Evolutionary conservation across 2,113 vertebrate genomes (phyloP).

Genomic region (Dendropsophus ebraccatus): DNA sequence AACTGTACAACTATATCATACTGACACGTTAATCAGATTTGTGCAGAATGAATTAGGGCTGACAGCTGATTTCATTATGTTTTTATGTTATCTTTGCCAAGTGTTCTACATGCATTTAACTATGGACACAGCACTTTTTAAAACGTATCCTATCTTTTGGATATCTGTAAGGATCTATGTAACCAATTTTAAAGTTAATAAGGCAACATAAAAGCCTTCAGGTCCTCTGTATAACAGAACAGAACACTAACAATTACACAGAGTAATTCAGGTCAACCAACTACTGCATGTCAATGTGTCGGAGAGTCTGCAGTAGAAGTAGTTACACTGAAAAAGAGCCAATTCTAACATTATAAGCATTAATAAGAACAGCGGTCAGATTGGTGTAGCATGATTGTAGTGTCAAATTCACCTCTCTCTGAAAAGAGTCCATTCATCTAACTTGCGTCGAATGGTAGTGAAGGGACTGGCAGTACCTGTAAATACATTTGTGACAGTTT

Average conservation of each 20-base stretch:
- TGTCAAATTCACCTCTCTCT: background rate
- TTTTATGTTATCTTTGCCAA: background rate
- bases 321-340: background rate
- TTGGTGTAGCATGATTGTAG: background rate
- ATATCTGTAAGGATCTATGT: background rate
- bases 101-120: background rate
- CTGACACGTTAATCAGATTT: background rate
- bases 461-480: background rate
- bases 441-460: background rate
- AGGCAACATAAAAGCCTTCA: background rate
- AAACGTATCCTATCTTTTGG: background rate
- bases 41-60: background rate
- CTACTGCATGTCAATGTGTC: conserved; percentile 5
- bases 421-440: background rate
- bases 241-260: background rate
- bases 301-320: background rate
- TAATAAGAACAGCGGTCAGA: background rate
- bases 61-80: background rate
- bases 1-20: background rate
- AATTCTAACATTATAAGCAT: background rate
- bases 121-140: background rate
- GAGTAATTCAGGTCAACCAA: conserved; percentile 19
- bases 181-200: background rate
- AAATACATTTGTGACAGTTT: conserved; percentile 24
- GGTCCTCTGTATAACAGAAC: background rate